Base-by-base conservation (phyloP, 2,113 vertebrate species). In the Oreochromis tanganicae region DNA sequence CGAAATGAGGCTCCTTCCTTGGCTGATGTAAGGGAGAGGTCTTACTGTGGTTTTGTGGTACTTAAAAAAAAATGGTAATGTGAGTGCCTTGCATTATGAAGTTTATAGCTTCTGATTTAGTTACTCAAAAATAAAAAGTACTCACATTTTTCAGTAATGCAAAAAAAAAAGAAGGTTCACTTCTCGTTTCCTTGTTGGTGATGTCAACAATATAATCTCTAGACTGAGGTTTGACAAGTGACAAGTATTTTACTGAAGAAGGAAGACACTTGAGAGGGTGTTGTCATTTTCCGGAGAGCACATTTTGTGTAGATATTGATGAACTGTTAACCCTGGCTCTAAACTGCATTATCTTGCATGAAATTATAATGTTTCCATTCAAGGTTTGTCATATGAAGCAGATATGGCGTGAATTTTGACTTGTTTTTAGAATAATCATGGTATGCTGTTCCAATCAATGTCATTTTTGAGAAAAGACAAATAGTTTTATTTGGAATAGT, bases 21-120 rank as follows among this genome's bases (percentile, higher is more conserved):
- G 71, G 24, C 52, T 68, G 50, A 78, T 78, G 83, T 12, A 11
- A 84, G 84, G 92, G 93, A 86, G 92, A 79, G 84, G 66, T 82
- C 46, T 7, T 7, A 3, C 9, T 81, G 82, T 63, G 85, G 91
- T 78, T 91, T 82, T 66, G 29, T 84, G 84, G 52, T 73, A 16
- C 6, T 80, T 34, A 1, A 27, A 48, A 27, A 48, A 29, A 68
- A 34, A 14, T 17, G 9, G 8, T 5, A 29, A 75, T 24, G 29
- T 1, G n/a, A 56, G 4, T 43, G 13, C 17, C 4, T 17, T 14
- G 19, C 12, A 24, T 27, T 57, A 13, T 34, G 29, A 52, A n/a
- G 27, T 78, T 32, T 32, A 32, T 78, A 32, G 17, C 0, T 78
- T 78, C 16, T 78, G 71, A 78, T 50, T 50, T 50, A 78, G 4